These are phyloP conservation scores for Archips xylosteana DNA, from an alignment of 2,888 invertebrate genomes.

Conservation along the genomic window DNA sequence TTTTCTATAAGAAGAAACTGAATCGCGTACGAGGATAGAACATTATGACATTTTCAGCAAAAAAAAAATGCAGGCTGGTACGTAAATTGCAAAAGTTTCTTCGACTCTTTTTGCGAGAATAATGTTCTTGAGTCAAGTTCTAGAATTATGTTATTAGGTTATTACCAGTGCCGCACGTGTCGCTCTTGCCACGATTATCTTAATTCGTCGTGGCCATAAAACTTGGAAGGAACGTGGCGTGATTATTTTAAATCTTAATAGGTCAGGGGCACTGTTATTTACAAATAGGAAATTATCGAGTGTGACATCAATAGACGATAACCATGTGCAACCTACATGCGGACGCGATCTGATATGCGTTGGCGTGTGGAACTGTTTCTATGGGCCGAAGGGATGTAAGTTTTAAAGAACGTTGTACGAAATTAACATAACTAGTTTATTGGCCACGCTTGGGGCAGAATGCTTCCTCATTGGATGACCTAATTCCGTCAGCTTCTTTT, in stretches of 20 bases:
- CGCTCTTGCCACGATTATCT: slow-evolving; percentile 6
- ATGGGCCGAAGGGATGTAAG: neutral
- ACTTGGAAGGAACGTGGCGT: neutral
- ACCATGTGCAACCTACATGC: neutral
- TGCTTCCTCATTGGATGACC: too few relatives aligned
- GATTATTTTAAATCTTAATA: slow-evolving; percentile 15
- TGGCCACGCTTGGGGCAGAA: too few relatives aligned
- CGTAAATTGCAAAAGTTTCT: too few relatives aligned
- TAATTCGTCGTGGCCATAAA: neutral
- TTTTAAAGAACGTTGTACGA: neutral
- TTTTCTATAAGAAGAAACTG: too few relatives aligned
- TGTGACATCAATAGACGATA: slow-evolving; percentile 11
- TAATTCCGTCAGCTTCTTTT: too few relatives aligned
- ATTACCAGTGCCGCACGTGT: neutral
- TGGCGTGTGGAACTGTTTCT: neutral
- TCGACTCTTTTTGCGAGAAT: too few relatives aligned
- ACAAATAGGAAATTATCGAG: slow-evolving; percentile 20
- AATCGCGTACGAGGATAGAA: too few relatives aligned
- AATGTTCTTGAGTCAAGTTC: too few relatives aligned
- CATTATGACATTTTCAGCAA: too few relatives aligned
- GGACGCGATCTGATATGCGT: slow-evolving; percentile 7
- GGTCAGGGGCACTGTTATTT: slow-evolving; percentile 19
- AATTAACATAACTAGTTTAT: too few relatives aligned
- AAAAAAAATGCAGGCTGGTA: too few relatives aligned
- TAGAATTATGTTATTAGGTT: neutral